phyloP scores from a whole-genome alignment of 2,113 vertebrate species.

The Bombycilla garrulus region DNA sequence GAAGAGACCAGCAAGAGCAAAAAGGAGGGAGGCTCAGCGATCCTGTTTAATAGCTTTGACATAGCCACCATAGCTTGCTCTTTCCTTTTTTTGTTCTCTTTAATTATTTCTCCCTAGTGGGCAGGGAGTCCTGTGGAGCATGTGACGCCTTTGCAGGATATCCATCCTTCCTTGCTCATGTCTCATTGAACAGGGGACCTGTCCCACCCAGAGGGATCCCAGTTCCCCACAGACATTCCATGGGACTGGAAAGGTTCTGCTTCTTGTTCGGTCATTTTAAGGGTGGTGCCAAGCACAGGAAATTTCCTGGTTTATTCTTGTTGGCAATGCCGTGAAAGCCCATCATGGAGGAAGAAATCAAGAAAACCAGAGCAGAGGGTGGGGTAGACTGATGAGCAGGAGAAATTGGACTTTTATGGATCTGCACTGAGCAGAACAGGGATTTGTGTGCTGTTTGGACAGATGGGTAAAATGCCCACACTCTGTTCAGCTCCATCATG shows the following conservation, averaged over 20 bases:
- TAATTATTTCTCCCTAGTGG: not conserved
- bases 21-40: not conserved
- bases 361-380: not conserved
- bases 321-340: not conserved
- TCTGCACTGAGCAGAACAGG: not conserved
- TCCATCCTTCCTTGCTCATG: not conserved
- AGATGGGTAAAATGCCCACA: not conserved
- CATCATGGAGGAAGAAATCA: not conserved
- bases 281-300: not conserved
- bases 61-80: not conserved
- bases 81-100: not conserved
- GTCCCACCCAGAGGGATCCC: not conserved
- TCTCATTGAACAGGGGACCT: not conserved
- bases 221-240: not conserved
- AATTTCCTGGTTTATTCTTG: not conserved
- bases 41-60: not conserved
- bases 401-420: not conserved
- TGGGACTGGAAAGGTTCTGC: not conserved
- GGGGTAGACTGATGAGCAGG: not conserved
- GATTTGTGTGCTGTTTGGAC: not conserved
- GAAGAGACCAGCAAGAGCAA: not conserved
- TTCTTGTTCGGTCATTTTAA: not conserved
- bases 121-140: not conserved
- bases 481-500: not conserved
- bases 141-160: accelerated